Percentiles rank a stretch among this genome's conserved stretches.
These are phyloP conservation scores for Venustaconcha ellipsiformis DNA, from an alignment of 1,140 invertebrate species.

Conservation along the genomic window DNA sequence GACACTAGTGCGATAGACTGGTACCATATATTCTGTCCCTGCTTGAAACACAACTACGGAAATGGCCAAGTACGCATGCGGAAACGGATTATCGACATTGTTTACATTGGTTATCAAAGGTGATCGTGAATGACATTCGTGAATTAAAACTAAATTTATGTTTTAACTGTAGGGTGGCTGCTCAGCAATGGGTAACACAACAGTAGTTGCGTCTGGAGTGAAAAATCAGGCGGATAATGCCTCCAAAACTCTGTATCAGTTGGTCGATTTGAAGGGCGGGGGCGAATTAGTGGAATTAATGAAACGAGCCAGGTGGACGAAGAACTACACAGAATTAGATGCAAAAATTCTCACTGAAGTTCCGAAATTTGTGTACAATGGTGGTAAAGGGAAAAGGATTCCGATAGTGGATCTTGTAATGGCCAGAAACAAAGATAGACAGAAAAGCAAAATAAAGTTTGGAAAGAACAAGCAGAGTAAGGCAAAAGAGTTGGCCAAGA, in stretches of 20 bases:
- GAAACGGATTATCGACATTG: neutral
- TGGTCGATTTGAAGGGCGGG: slow-evolving; percentile 76
- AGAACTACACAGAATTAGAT: slow-evolving; percentile 73
- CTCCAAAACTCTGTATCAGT: slow-evolving; percentile 56
- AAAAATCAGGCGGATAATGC: slow-evolving; percentile 60
- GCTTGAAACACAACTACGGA: neutral
- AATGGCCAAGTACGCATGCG: slow-evolving; percentile 21
- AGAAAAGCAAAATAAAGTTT: slow-evolving; percentile 43
- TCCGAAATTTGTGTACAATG: slow-evolving; percentile 93
- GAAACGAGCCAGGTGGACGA: slow-evolving; percentile 76
- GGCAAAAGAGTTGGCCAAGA: slow-evolving; percentile 49
- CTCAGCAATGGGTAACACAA: slow-evolving; percentile 55
- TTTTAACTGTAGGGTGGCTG: too few relatives aligned
- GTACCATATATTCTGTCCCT: neutral
- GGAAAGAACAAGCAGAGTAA: slow-evolving; percentile 54
- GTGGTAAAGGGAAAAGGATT: slow-evolving; percentile 88
- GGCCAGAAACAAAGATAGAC: slow-evolving; percentile 78
- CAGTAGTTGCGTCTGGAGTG: slow-evolving; percentile 55
- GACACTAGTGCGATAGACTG: neutral
- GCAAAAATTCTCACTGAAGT: slow-evolving; percentile 81
- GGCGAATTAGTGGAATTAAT: slow-evolving; percentile 93
- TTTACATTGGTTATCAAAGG: neutral
- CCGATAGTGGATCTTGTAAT: slow-evolving; percentile 89
- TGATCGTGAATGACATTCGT: neutral
- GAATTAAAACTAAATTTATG: neutral